These are phyloP conservation scores for Elysia crispata DNA, from an alignment of 2,888 invertebrate species.

Conservation along the genomic window DNA sequence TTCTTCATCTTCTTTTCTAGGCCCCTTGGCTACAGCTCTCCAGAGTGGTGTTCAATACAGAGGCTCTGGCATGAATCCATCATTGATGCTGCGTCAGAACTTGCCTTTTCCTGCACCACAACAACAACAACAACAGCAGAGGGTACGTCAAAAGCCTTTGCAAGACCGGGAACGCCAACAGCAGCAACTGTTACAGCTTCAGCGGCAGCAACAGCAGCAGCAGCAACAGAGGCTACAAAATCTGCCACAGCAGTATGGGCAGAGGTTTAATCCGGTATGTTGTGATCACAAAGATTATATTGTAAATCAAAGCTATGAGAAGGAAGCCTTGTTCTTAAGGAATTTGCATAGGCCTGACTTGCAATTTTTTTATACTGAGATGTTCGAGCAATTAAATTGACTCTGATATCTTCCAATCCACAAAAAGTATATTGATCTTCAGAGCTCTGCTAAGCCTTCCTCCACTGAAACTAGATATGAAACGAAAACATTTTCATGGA, in stretches of 20 bases:
- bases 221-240: conserved; percentile 58
- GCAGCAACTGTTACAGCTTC: conserved; percentile 51
- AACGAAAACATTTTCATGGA: too few species aligned
- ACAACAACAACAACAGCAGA: conserved; percentile 72
- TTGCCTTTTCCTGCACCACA: conserved; percentile 60
- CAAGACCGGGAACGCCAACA: conserved; percentile 64
- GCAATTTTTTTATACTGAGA: too few species aligned
- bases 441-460: too few species aligned
- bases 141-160: conserved; percentile 67
- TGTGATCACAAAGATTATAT: too few species aligned
- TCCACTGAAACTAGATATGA: too few species aligned
- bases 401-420: too few species aligned
- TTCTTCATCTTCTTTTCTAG: too few species aligned
- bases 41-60: conserved; percentile 53
- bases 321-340: too few species aligned
- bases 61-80: conserved; percentile 57
- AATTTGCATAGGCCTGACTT: too few species aligned
- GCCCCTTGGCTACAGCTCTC: conserved; percentile 61
- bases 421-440: too few species aligned
- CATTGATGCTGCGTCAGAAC: conserved; percentile 69
- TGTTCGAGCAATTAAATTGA: too few species aligned
- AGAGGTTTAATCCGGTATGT: conserved; percentile 59
- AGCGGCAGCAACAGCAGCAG: conserved; percentile 60
- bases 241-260: conserved; percentile 56
- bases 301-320: too few species aligned